Percentiles rank a stretch among this genome's conserved stretches.
These are phyloP conservation scores for Crotalus tigris DNA, from an alignment of 2,113 vertebrate species.

Conservation along the genomic window DNA sequence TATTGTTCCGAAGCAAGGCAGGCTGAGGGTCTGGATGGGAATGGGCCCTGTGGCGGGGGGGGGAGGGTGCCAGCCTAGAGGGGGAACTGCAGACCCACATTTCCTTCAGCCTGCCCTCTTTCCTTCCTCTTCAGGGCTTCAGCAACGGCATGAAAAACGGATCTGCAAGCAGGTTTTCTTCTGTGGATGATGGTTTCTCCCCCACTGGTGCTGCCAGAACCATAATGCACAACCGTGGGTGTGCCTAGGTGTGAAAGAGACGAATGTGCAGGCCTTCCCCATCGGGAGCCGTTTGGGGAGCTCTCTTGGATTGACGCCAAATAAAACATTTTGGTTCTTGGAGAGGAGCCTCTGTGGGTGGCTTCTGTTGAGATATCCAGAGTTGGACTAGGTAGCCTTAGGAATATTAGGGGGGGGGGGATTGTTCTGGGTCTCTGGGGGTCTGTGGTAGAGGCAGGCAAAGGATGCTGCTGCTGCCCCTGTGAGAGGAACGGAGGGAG, in stretches of 20 bases:
- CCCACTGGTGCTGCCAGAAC: background rate
- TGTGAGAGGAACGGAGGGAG: background rate
- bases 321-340: conserved; percentile 59
- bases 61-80: background rate
- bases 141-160: background rate
- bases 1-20: background rate
- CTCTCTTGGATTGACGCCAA: conserved; percentile 54
- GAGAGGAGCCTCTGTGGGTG: background rate
- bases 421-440: background rate
- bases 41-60: background rate
- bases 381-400: background rate
- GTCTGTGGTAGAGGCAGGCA: no score
- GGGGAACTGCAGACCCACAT: background rate
- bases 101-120: no score
- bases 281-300: background rate
- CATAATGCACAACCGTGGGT: background rate
- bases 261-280: rapidly evolving
- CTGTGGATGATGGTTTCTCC: background rate
- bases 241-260: rapidly evolving
- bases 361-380: background rate
- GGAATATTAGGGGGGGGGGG: background rate
- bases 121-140: background rate
- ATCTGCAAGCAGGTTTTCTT: rapidly evolving
- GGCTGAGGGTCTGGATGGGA: no score
- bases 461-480: no score